Conservation (phyloP, 64 coral and sea anemone species). For the Exaiptasia diaphana region DNA sequence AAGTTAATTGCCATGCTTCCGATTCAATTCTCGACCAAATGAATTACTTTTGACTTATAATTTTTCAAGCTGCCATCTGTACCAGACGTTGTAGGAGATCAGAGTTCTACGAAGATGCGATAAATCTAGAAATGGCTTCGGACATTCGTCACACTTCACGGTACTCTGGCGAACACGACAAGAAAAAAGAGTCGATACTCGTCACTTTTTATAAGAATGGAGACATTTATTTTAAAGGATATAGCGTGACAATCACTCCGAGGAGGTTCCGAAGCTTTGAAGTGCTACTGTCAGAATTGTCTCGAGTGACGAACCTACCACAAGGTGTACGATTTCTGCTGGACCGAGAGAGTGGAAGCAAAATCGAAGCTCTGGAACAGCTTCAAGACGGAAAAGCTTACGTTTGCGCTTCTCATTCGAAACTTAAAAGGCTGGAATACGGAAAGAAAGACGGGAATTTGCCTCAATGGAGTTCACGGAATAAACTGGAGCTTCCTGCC, state of each 20-base stretch:
- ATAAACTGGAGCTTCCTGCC: constrained; percentile 51
- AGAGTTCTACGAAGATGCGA: too few species aligned
- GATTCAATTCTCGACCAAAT: too few species aligned
- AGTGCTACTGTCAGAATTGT: constrained; percentile 65
- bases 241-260: constrained; percentile 75
- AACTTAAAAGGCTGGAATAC: constrained; percentile 73
- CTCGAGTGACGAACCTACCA: constrained; percentile 60
- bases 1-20: too few species aligned
- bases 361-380: constrained; percentile 75
- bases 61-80: too few species aligned
- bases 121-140: too few species aligned
- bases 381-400: constrained; percentile 92
- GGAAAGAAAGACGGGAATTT: constrained; percentile 43
- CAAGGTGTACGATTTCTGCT: constrained; percentile 87
- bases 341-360: constrained; percentile 59
- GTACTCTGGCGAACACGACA: background rate
- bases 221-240: constrained; percentile 77
- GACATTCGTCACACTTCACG: background rate
- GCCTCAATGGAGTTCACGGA: constrained; percentile 63
- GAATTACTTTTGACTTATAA: too few species aligned
- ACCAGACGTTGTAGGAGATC: too few species aligned
- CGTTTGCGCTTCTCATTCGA: constrained; percentile 83
- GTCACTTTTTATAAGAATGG: constrained; percentile 94
- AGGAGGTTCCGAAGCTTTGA: constrained; percentile 81
- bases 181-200: constrained; percentile 51